Evolutionary conservation across 2,797 vertebrate species (phyloP), one percentile per base, ranked within the genome.

Genomic region (Etheostoma perlongum): DNA sequence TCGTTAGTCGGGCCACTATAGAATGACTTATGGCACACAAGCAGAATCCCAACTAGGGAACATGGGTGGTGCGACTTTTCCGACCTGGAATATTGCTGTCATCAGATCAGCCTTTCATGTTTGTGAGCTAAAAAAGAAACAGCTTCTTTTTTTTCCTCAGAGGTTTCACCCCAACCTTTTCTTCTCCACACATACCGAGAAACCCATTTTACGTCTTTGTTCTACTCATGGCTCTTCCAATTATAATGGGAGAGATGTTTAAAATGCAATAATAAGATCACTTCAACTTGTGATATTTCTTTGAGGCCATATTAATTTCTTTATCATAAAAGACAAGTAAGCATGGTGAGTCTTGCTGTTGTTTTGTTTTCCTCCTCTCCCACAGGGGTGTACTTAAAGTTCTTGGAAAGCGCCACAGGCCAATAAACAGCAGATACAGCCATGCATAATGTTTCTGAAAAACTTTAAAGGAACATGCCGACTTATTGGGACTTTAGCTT

Each of bases 1-100:
- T 88, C 75, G 82, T 90, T 90, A 89, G 78, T 53, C 7, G n/a
- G 46, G 11, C 51, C 58, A 69, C 67, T 76, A 27, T 76, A 81
- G 79, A 82, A 75, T 69, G 70, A 91, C 77, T 60, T 65, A 78
- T 62, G 71, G 72, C 47, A 75, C 60, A 76, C 48, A 16, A 8
- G 61, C 72, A 74, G 66, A 73, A 81, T 83, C 68, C 52, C 74
- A 69, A 67, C 63, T 14, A 42, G 69, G 60, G 57, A 69, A 73
- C 55, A 74, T 25, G 72, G 67, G 62, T 23, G 65, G 77, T 77
- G 19, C 21, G 15, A 81, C 76, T 90, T 90, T 76, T 84, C 72
- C 68, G 15, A 87, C 67, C 78, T 82, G 77, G 81, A 91, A 91
- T 78, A 70, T 67, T 82, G 85, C 63, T 16, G 76, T 91, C 88